A percentile compares a stretch with the other conserved stretches of the same genome.
Evolutionary conservation across 2,797 vertebrate species (phyloP).

Genomic region (Falco columbarius): DNA sequence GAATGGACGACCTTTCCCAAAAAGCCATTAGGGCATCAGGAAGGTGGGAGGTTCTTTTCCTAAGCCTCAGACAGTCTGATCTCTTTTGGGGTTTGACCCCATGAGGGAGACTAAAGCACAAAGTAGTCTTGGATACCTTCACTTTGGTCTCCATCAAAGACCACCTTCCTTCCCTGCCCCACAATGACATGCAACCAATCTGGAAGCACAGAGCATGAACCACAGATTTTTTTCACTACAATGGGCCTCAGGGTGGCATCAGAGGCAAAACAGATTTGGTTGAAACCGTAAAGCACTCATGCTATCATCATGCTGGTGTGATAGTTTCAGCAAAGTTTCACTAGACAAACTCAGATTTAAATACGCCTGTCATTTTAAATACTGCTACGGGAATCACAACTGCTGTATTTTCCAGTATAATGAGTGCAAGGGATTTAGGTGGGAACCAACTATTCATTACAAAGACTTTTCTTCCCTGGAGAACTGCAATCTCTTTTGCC

Average conservation of each 20-base stretch:
- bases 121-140: not conserved
- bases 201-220: not conserved
- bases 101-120: not conserved
- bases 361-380: not conserved
- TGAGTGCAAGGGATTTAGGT: not conserved
- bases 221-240: not conserved
- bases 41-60: not conserved
- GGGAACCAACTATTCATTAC: not conserved
- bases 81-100: not conserved
- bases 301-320: not conserved
- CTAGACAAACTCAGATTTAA: not conserved
- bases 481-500: not conserved
- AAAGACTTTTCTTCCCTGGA: not conserved
- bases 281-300: not conserved
- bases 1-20: not conserved
- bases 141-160: not conserved
- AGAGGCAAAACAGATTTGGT: not conserved
- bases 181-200: not conserved
- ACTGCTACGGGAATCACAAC: not conserved
- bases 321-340: not conserved
- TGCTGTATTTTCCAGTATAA: not conserved
- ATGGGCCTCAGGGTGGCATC: not conserved
- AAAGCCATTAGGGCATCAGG: not conserved
- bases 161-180: not conserved
- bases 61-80: not conserved